Base-by-base conservation (phyloP, 2,797 vertebrate genomes). In the Oreonectes daqikongensis region DNA sequence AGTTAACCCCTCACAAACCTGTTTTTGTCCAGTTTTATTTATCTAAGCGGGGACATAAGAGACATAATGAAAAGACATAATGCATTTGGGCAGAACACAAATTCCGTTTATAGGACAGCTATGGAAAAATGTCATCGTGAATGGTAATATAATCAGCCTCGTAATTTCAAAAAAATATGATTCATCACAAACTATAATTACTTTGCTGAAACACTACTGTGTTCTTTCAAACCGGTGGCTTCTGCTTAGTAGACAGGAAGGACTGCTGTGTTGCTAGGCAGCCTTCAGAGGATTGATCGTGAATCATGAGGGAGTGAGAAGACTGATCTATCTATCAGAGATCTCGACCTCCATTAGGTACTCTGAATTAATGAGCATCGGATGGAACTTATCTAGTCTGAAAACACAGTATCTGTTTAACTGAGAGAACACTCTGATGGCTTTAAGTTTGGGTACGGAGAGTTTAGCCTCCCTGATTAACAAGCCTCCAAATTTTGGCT, bases 271-370 rank as follows among this genome's bases (percentile, higher is more conserved):
- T 76, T 76, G 63, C 72, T 55, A 66, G 50, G 72, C 72, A 75
- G 63, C 53, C 30, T 76, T 61, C 42, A 69, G 65, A 69, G 38
- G 59, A 59, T 48, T 69, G 64, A 76, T 76, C 65, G 57, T 59
- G 65, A 75, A 68, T 68, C 52, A 57, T 8, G 40, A 17, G 53
- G 65, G 65, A 50, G 65, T 35, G 15, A 60, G 42, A 30, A 69
- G 74, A 69, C 40, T 46, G 64, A 76, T 75, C 72, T 32, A 18
- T 77, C 42, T 69, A 77, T 69, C 65, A 69, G 42, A 77, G 42
- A 69, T 59, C 73, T 81, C 83, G 77, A 79, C 72, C 81, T 88
- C 88, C 83, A 89, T 90, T 89, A 88, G 85, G 77, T 83, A 79
- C 81, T 76, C 52, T 28, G 79, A 77, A 73, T 82, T 87, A 85